These are phyloP conservation scores for Sprattus sprattus DNA, from an alignment of 2,113 vertebrate species.

Conservation along the genomic window DNA sequence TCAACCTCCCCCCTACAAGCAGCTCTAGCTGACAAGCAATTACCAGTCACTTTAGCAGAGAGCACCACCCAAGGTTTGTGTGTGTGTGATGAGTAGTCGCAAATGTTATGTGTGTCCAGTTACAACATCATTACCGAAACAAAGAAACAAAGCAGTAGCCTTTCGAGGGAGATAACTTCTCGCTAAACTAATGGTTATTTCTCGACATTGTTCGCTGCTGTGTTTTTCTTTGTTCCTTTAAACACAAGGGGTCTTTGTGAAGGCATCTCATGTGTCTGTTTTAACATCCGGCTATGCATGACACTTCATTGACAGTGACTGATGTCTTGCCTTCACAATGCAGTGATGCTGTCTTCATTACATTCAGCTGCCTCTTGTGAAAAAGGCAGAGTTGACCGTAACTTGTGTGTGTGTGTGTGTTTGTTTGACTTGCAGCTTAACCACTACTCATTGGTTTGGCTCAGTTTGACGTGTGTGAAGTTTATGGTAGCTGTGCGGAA, in stretches of 20 bases:
- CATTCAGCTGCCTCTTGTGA: conserved; percentile 17
- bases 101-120: neutral
- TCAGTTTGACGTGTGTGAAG: neutral
- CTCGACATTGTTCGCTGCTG: neutral
- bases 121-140: neutral
- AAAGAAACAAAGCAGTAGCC: neutral
- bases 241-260: neutral
- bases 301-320: conserved; percentile 10
- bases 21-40: conserved; percentile 30
- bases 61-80: neutral
- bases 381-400: neutral
- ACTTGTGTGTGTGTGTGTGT: neutral
- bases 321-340: neutral
- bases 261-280: neutral
- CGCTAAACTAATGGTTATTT: neutral
- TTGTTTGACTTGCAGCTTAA: neutral
- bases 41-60: neutral
- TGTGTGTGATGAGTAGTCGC: neutral
- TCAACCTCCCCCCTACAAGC: neutral
- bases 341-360: neutral
- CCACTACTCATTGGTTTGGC: neutral
- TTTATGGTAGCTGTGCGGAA: neutral
- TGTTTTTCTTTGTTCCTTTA: neutral
- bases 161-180: neutral
- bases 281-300: conserved; percentile 24